Percentiles rank a stretch among this genome's conserved stretches.
phyloP scores from a whole-genome alignment of 2,113 vertebrate species.

The Thamnaconus septentrionalis region DNA sequence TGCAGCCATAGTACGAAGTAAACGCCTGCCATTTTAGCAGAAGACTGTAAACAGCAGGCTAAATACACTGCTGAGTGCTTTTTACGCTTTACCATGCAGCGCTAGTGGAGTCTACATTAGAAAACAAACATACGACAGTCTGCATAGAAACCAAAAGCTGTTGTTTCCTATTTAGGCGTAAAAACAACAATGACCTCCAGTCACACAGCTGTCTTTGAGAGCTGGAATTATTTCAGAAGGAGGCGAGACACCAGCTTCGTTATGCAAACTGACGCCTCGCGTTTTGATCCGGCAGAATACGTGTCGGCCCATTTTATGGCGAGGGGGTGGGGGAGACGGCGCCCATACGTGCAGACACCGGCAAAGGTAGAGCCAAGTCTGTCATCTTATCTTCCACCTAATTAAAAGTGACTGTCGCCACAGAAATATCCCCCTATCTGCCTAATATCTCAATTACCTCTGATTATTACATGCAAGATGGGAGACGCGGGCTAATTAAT shows the following conservation, averaged over 20 bases:
- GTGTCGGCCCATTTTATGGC: conserved; percentile 13
- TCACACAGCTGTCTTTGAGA: too few species aligned
- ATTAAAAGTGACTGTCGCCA: conserved; percentile 62
- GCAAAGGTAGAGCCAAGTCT: conserved; percentile 21
- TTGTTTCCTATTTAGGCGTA: too few species aligned
- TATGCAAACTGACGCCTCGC: conserved; percentile 34
- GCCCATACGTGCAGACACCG: conserved; percentile 15
- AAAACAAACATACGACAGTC: too few species aligned
- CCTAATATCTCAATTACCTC: conserved; percentile 65
- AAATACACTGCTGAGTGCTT: too few species aligned
- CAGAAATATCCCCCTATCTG: conserved; percentile 57
- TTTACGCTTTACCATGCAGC: too few species aligned
- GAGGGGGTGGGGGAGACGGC: conserved; percentile 31
- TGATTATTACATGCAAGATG: conserved; percentile 66
- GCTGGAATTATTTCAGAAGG: too few species aligned
- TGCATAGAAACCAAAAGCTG: too few species aligned
- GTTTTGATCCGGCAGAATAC: conserved; percentile 14
- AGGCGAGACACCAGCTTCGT: conserved; percentile 14
- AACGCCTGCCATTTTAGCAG: too few species aligned
- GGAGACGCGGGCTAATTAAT: conserved; percentile 67
- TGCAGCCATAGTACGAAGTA: too few species aligned
- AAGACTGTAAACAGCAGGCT: too few species aligned
- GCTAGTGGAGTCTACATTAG: too few species aligned
- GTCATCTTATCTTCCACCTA: conserved; percentile 51
- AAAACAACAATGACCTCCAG: too few species aligned